Evolutionary conservation across 2,113 vertebrate species (phyloP).

Genomic region (Petromus typicus): DNA sequence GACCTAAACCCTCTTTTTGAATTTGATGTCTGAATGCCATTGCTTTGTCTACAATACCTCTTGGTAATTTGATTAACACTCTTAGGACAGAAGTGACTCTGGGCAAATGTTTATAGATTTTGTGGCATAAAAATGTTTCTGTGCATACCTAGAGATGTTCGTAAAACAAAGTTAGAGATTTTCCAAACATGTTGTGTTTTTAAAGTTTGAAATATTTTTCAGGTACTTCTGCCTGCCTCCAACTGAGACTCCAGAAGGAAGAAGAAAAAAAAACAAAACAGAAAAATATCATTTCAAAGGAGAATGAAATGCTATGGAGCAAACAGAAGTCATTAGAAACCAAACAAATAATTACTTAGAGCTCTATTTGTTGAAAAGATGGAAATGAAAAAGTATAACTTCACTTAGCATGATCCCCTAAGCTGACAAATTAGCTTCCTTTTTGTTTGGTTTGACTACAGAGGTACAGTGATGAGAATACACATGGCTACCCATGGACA

Average conservation of each 20-base stretch:
- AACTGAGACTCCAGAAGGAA: neutral
- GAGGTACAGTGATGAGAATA: neutral
- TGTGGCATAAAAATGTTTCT: neutral
- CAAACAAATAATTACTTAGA: slow-evolving; percentile 38
- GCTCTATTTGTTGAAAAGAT: slow-evolving; percentile 13
- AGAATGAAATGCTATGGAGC: neutral
- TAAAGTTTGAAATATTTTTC: neutral
- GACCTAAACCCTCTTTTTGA: neutral
- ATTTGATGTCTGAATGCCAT: neutral
- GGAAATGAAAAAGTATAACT: neutral
- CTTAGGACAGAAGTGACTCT: neutral
- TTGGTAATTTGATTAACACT: neutral
- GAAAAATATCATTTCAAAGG: neutral
- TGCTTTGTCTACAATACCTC: neutral
- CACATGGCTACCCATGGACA: neutral
- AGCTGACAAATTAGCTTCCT: slow-evolving; percentile 44
- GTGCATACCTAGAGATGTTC: neutral
- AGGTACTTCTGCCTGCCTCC: neutral
- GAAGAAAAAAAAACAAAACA: no score
- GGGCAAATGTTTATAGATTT: neutral
- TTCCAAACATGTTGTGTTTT: neutral
- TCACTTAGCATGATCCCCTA: neutral
- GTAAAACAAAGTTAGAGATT: neutral
- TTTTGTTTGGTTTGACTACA: slow-evolving; percentile 46
- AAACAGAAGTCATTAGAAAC: neutral